Percentiles rank a stretch among this genome's conserved stretches.
These are phyloP conservation scores for Norana najaformis DNA, from an alignment of 2,888 invertebrate genomes.

Conservation along the genomic window DNA sequence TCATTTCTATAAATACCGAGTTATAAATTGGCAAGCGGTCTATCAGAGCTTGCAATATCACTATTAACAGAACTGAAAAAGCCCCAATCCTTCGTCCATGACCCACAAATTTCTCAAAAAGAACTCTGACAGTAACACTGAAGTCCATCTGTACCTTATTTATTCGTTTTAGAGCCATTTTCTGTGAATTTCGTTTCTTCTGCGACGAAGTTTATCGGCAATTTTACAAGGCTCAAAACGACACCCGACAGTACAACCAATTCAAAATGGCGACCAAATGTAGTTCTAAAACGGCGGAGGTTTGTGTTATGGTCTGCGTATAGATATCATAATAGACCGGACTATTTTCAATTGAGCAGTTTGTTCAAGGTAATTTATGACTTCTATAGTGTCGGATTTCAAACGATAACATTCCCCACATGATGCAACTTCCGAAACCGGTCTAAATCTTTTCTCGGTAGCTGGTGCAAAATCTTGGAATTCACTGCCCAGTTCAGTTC, in stretches of 20 bases:
- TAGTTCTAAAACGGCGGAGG: not conserved
- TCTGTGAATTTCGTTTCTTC: conserved; percentile 1
- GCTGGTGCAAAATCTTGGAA: no score
- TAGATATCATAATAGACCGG: not conserved
- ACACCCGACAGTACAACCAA: conserved; percentile 13
- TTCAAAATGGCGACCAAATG: not conserved
- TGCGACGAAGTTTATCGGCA: not conserved
- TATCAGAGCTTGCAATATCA: not conserved
- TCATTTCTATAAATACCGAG: conserved; percentile 5
- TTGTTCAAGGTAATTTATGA: no score
- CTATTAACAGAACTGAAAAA: conserved; percentile 5
- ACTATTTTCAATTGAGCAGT: not conserved
- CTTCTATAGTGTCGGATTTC: no score
- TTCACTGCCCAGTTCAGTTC: no score
- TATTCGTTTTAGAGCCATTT: conserved; percentile 24
- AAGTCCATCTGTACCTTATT: not conserved
- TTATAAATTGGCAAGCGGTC: not conserved
- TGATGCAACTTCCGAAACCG: no score
- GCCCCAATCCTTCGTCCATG: not conserved
- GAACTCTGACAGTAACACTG: not conserved
- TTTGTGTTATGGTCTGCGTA: not conserved
- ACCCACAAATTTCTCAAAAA: not conserved
- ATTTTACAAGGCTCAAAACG: not conserved
- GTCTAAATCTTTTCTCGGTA: no score
- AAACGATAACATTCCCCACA: no score